These are phyloP conservation scores for Aurelia coerulea DNA, from an alignment of 30 jellyfish, hydroid and myxozoan genomes.

Conservation along the genomic window DNA sequence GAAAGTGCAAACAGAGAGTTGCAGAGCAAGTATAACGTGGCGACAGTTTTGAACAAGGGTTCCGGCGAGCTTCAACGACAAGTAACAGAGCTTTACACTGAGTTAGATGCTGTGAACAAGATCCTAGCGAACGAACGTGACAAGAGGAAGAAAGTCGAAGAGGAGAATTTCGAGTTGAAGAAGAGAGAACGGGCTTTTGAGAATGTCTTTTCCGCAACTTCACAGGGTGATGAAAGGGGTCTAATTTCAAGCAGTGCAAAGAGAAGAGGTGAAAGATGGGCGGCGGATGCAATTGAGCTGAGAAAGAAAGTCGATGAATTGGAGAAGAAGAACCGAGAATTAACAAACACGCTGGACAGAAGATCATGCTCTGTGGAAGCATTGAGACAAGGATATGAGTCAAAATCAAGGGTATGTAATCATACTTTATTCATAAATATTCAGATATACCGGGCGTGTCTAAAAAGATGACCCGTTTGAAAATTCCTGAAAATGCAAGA, in stretches of 20 bases:
- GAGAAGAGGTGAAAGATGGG: constrained; percentile 73
- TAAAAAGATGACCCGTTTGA: background rate
- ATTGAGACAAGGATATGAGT: constrained; percentile 51
- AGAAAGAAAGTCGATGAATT: constrained; percentile 60
- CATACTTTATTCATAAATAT: background rate
- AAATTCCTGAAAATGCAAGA: background rate
- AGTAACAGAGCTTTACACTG: constrained; percentile 52
- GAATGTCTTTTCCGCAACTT: constrained; percentile 3
- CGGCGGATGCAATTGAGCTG: constrained; percentile 56
- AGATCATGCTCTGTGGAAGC: constrained; percentile 51
- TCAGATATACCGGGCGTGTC: background rate
- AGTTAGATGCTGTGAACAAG: constrained; percentile 55
- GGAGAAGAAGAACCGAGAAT: constrained; percentile 75
- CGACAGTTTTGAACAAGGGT: background rate
- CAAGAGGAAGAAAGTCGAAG: constrained; percentile 45
- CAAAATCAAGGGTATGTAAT: constrained; percentile 35
- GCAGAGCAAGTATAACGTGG: constrained; percentile 21
- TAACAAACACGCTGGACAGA: constrained; percentile 49
- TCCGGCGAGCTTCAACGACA: constrained; percentile 27
- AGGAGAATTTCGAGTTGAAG: constrained; percentile 47
- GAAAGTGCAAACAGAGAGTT: constrained; percentile 20
- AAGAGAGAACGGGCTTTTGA: constrained; percentile 47
- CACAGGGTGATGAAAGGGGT: constrained; percentile 38
- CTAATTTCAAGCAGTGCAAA: constrained; percentile 29
- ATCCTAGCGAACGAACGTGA: constrained; percentile 50